Base-by-base conservation (phyloP, 64 coral and sea anemone genomes). In the Pachyseris speciosa region DNA sequence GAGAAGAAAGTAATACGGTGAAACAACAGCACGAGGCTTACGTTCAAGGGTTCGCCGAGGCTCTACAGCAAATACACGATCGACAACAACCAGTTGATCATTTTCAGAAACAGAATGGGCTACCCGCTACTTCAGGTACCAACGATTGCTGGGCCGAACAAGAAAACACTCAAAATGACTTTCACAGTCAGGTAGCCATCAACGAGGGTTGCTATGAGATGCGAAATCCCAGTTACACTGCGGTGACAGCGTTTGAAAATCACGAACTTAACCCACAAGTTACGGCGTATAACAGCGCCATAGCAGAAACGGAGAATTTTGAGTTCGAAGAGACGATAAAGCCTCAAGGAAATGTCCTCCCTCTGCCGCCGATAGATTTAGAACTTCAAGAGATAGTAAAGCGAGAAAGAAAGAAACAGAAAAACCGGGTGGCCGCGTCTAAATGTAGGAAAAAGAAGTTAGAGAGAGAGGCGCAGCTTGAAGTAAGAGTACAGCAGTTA, bases 371-470 rank as follows among this genome's bases (percentile, higher is more conserved):
- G 1, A 99, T 99, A 36, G 94, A 99, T 69, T 81, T 99, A 59
- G 89, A 95, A 86, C 80, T 99, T 26, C 97, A 99, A 67, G 97
- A 99, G 67, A 95, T 99, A 53, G 97, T 99, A 32, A 99, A 99
- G 75, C 86, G 97, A 1, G 97, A 99, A 19, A 30, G 97, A 44
- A 99, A 99, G 72, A 99, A 99, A 79, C 97, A 99, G 49, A 99
- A 99, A 79, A 99, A 99, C 79, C 48, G 97, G 16, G 97, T 99
- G 13, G 97, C 97, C 5, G 97, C 97, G 17, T 99, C 97, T 34
- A 99, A 99, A 91, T 99, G 97, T 49, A 87, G 97, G 19, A 92
- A 94, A 45, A 99, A 99, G 64, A 99, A 99, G 84, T 90, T 99
- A 22, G 97, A 99, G 29, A 87, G 97, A 77, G 97, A 99, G 72